These are phyloP conservation scores for Amblyopsis rosae DNA, from an alignment of 2,113 vertebrate genomes.

Conservation along the genomic window DNA sequence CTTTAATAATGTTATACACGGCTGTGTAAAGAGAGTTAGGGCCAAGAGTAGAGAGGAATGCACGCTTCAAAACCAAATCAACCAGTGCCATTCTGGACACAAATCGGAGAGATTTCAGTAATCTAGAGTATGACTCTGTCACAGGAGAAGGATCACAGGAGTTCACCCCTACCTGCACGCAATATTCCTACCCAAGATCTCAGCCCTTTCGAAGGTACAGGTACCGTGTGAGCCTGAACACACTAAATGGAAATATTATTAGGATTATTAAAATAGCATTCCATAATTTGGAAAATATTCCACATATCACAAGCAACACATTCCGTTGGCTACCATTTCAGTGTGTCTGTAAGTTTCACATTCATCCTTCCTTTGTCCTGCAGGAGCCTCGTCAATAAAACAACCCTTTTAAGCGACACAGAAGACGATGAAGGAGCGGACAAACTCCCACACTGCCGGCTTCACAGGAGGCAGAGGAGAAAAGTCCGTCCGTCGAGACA, in stretches of 20 bases:
- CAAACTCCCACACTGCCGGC: background rate
- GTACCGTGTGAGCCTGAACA: constrained; percentile 26
- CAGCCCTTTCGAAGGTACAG: constrained; percentile 42
- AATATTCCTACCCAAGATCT: constrained; percentile 70
- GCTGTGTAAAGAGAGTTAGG: no score
- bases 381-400: constrained; percentile 30
- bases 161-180: constrained; percentile 86
- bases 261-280: background rate
- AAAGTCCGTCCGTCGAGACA: background rate
- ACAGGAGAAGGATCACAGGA: constrained; percentile 89
- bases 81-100: no score
- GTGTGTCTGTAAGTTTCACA: background rate
- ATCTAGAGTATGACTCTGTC: constrained; percentile 16
- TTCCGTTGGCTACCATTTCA: background rate
- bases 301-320: background rate
- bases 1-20: no score
- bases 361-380: background rate
- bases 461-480: constrained; percentile 50
- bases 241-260: background rate
- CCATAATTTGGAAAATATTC: background rate
- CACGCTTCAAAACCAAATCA: background rate
- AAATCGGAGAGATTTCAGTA: background rate
- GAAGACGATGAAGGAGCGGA: constrained; percentile 15
- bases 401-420: constrained; percentile 15
- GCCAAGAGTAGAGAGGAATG: background rate